These are phyloP conservation scores for Manacus vitellinus DNA, from an alignment of 2,113 vertebrate genomes.

Conservation along the genomic window DNA sequence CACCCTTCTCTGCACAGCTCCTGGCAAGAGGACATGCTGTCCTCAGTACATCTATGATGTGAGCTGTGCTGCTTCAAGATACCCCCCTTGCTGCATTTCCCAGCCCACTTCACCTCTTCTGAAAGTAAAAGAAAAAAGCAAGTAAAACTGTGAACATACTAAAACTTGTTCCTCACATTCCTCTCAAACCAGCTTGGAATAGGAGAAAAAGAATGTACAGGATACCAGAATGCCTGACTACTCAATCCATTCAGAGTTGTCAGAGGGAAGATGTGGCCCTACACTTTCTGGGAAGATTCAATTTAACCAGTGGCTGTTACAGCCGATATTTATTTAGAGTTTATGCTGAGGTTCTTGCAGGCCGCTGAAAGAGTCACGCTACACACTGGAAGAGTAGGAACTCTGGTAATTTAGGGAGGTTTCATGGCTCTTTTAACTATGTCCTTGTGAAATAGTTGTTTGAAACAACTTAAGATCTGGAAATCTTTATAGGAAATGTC, in stretches of 20 bases:
- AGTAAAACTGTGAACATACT: background rate
- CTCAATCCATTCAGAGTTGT: background rate
- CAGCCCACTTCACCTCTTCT: background rate
- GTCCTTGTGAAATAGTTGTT: background rate
- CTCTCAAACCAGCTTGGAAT: fast-evolving
- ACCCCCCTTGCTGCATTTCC: background rate
- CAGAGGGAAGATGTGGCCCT: background rate
- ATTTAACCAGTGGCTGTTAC: background rate
- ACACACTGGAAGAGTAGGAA: background rate
- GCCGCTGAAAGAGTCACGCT: background rate
- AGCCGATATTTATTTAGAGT: background rate
- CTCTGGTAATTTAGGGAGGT: background rate
- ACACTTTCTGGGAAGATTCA: background rate
- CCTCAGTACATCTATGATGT: background rate
- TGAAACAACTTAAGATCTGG: background rate
- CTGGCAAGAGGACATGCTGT: background rate
- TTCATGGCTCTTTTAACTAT: background rate
- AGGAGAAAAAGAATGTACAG: background rate
- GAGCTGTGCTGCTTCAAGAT: background rate
- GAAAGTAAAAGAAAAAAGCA: background rate
- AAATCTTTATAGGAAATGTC: background rate
- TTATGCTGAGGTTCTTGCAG: background rate
- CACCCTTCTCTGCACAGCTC: background rate
- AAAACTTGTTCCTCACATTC: background rate
- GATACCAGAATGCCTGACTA: background rate